Conservation (phyloP, 2,797 vertebrate genomes). For the Rhinella marina region DNA sequence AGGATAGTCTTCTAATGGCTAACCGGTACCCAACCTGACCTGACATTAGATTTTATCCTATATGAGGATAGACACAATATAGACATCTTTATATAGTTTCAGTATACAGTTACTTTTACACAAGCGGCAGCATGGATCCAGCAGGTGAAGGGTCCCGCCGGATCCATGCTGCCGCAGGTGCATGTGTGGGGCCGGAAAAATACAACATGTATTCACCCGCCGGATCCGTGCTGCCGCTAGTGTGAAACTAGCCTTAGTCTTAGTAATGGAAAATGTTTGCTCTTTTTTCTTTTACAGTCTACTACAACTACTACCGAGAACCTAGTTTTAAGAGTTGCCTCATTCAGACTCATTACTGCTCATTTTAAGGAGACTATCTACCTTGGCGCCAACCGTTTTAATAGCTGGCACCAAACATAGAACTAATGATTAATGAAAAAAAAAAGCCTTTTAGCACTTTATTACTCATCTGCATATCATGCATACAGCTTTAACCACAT, state of each 20-base stretch:
- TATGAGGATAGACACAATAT: not conserved
- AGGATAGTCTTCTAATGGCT: no score
- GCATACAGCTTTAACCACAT: conserved; percentile 20
- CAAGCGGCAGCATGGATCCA: no score
- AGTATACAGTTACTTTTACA: not conserved
- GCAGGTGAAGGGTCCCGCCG: no score
- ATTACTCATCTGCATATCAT: conserved; percentile 36
- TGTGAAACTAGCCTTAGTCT: no score
- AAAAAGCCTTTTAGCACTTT: conserved; percentile 6
- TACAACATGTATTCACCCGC: no score
- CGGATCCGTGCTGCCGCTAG: no score
- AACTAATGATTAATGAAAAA: conserved; percentile 18
- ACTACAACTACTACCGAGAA: not conserved
- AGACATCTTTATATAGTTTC: not conserved
- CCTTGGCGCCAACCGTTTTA: conserved; percentile 17
- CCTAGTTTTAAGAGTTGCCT: conserved; percentile 9
- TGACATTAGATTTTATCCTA: no score
- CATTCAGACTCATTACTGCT: conserved; percentile 3
- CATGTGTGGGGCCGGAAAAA: no score
- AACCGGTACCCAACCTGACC: no score
- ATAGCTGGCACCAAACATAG: conserved; percentile 33
- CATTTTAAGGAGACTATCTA: not conserved
- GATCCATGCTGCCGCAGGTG: no score
- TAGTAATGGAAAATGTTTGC: not conserved
- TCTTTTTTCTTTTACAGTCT: not conserved